Evolutionary conservation across 2,888 invertebrate species (phyloP).

Genomic region (Hesperia comma): DNA sequence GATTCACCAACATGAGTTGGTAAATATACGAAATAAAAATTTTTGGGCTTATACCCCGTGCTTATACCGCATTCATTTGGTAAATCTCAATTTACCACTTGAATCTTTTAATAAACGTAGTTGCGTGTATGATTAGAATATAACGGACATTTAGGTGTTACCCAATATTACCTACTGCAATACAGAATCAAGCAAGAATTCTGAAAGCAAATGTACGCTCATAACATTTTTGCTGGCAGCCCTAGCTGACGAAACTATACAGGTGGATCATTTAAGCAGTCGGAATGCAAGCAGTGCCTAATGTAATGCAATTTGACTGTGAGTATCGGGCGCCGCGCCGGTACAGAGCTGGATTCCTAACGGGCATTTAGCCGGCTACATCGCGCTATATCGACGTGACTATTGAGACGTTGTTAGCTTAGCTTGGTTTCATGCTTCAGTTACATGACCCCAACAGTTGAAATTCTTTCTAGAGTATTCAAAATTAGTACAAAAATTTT

Average conservation of each 20-base stretch:
- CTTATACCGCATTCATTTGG: too few relatives aligned
- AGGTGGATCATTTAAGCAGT: conserved; percentile 38
- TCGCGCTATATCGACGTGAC: conserved; percentile 38
- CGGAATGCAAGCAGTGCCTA: conserved; percentile 74
- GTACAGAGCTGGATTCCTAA: conserved; percentile 73
- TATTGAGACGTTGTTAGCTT: conserved; percentile 18
- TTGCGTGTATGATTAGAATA: too few relatives aligned
- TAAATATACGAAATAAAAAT: too few relatives aligned
- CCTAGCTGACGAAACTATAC: not conserved
- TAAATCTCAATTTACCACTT: too few relatives aligned
- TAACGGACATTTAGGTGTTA: too few relatives aligned
- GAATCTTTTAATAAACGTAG: too few relatives aligned
- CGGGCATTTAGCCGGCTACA: conserved; percentile 61
- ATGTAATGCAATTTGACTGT: conserved; percentile 74
- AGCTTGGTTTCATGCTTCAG: not conserved
- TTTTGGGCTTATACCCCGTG: too few relatives aligned
- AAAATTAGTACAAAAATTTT: too few relatives aligned
- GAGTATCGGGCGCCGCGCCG: conserved; percentile 60
- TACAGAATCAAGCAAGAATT: too few relatives aligned
- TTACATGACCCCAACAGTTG: not conserved
- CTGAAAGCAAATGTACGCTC: not conserved
- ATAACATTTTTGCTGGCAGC: not conserved
- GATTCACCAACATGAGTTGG: too few relatives aligned
- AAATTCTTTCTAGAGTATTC: not conserved
- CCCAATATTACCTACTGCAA: too few relatives aligned